These are phyloP conservation scores for Antheraea yamamai DNA, from an alignment of 2,888 invertebrate genomes.

Conservation along the genomic window DNA sequence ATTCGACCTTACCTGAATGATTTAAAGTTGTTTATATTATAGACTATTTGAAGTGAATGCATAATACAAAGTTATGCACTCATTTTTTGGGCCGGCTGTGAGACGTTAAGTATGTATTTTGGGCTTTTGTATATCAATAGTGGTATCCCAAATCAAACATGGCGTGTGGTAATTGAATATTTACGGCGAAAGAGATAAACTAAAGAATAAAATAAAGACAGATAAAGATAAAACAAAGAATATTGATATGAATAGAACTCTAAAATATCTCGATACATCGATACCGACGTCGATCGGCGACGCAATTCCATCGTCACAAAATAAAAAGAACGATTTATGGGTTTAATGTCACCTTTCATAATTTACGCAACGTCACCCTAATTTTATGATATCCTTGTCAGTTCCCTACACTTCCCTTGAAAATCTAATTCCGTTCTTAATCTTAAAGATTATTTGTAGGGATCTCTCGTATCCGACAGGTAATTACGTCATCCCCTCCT, in stretches of 20 bases:
- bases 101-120: too few relatives aligned
- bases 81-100: too few relatives aligned
- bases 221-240: too few relatives aligned
- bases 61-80: too few relatives aligned
- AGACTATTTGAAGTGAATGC: too few relatives aligned
- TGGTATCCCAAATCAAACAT: background rate
- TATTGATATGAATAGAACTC: background rate
- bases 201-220: too few relatives aligned
- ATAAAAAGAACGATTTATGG: constrained; percentile 1
- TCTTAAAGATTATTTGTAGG: constrained; percentile 35
- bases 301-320: background rate
- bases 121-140: too few relatives aligned
- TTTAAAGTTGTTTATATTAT: too few relatives aligned
- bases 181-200: background rate
- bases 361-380: background rate
- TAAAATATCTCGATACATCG: too few relatives aligned
- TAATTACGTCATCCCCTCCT: constrained; percentile 37
- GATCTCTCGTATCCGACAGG: constrained; percentile 42
- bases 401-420: constrained; percentile 18
- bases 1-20: too few relatives aligned
- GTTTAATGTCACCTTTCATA: background rate
- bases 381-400: constrained; percentile 13
- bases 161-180: background rate
- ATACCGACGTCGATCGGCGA: too few relatives aligned
- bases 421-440: constrained; percentile 38